Evolutionary conservation across 1,140 invertebrate species (phyloP).

Genomic region (Cydia amplana): DNA sequence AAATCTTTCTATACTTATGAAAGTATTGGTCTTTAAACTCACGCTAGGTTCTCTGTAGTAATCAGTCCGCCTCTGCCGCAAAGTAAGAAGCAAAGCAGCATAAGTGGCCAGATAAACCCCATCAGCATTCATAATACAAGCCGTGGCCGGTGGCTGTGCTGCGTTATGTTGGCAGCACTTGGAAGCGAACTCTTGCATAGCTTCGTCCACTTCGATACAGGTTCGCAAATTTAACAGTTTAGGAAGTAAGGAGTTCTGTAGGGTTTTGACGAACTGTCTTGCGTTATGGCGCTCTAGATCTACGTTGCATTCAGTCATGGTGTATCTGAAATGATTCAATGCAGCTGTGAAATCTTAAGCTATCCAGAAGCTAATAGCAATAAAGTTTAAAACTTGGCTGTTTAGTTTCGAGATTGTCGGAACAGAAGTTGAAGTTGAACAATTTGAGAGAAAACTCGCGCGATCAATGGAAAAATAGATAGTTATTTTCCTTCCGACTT

Average conservation of each 20-base stretch:
- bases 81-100: slow-evolving; percentile 89
- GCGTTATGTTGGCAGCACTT: slow-evolving; percentile 92
- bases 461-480: too few relatives aligned
- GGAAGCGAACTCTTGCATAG: slow-evolving; percentile 94
- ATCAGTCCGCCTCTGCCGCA: slow-evolving; percentile 87
- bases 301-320: slow-evolving; percentile 83
- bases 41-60: slow-evolving; percentile 88
- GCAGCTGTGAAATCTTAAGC: neutral
- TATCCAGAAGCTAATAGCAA: neutral
- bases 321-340: slow-evolving; percentile 55
- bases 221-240: slow-evolving; percentile 85
- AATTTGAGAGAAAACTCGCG: too few relatives aligned
- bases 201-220: slow-evolving; percentile 92
- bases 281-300: slow-evolving; percentile 90
- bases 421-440: too few relatives aligned
- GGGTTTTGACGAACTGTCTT: slow-evolving; percentile 85
- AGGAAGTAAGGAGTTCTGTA: slow-evolving; percentile 86
- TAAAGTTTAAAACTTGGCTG: too few relatives aligned
- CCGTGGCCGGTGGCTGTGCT: slow-evolving; percentile 80
- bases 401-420: too few relatives aligned
- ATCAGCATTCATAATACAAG: slow-evolving; percentile 96
- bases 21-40: slow-evolving; percentile 44
- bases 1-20: too few relatives aligned
- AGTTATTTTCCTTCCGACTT: too few relatives aligned
- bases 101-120: slow-evolving; percentile 96